Conservation (phyloP, 2,888 invertebrate genomes). For the Schizaphis graminum region DNA sequence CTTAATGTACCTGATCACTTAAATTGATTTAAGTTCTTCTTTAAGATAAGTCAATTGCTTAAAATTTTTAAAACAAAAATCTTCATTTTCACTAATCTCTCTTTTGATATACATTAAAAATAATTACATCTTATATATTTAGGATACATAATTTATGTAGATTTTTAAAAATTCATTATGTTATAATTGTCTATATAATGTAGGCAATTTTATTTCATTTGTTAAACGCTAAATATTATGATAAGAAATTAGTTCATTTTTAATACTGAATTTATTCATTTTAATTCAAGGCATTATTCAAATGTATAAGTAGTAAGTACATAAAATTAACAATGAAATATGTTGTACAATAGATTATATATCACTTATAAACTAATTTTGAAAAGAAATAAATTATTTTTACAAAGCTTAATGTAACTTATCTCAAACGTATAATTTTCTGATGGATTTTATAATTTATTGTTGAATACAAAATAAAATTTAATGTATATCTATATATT, state of each 20-base stretch:
- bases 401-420: not conserved
- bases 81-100: not conserved
- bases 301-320: not conserved
- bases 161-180: not conserved
- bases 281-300: slow-evolving; percentile 40
- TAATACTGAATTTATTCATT: slow-evolving; percentile 4
- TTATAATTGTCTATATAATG: not conserved
- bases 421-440: not conserved
- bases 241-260: not conserved
- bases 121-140: not conserved
- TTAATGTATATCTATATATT: not conserved
- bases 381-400: not conserved
- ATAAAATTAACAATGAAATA: not conserved
- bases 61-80: not conserved
- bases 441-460: not conserved
- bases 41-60: not conserved
- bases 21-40: not conserved
- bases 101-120: not conserved
- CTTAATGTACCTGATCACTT: not conserved
- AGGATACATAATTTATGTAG: not conserved
- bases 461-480: not conserved
- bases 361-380: not conserved
- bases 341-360: not conserved
- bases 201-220: not conserved
- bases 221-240: not conserved